These are phyloP conservation scores for Jacana jacana DNA, from an alignment of 2,113 vertebrate genomes.

Conservation along the genomic window DNA sequence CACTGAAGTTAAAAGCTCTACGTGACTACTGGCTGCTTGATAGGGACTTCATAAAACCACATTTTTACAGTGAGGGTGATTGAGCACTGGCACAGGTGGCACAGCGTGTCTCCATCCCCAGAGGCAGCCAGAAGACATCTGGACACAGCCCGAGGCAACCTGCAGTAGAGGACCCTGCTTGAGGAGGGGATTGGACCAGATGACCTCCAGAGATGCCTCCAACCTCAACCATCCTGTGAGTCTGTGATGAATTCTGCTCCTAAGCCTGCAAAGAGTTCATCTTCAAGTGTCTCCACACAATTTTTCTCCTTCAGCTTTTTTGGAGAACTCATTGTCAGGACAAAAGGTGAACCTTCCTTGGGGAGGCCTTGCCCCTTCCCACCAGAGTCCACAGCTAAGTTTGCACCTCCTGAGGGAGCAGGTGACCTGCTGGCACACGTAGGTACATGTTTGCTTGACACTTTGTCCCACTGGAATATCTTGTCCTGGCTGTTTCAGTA, in stretches of 20 bases:
- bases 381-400: too few species aligned
- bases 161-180: too few species aligned
- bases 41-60: neutral
- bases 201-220: neutral
- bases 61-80: neutral
- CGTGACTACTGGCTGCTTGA: neutral
- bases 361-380: neutral
- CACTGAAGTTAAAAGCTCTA: neutral
- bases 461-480: neutral
- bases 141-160: neutral
- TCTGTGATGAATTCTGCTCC: too few species aligned
- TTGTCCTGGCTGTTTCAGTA: neutral
- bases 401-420: neutral
- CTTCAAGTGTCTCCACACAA: neutral
- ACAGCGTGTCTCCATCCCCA: neutral
- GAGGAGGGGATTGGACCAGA: neutral
- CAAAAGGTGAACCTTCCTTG: neutral
- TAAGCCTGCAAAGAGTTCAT: too few species aligned
- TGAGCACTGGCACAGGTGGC: neutral
- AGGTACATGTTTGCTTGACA: fast-evolving
- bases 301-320: neutral
- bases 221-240: neutral
- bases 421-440: fast-evolving
- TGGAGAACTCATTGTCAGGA: neutral
- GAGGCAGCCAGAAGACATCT: neutral